A percentile compares a stretch with the other conserved stretches of the same genome.
phyloP scores from a whole-genome alignment of 2,113 vertebrate genomes.

The Elephantulus edwardii region DNA sequence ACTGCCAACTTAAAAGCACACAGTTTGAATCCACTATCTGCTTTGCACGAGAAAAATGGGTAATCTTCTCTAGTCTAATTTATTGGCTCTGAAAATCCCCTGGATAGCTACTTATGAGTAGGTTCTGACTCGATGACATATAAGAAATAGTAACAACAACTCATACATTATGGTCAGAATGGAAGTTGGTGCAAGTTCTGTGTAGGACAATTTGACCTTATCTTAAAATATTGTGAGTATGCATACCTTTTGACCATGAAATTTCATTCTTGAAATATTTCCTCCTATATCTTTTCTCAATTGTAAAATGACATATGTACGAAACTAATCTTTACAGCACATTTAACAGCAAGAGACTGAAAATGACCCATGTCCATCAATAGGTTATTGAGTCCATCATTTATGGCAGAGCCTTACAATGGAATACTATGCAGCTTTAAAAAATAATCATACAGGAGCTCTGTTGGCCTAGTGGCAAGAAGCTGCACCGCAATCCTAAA shows the following conservation, averaged over 20 bases:
- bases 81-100: too few species aligned
- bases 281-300: too few species aligned
- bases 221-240: conserved; percentile 40
- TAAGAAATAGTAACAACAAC: too few species aligned
- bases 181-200: not conserved
- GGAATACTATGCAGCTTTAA: not conserved
- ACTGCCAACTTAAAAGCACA: too few species aligned
- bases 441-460: too few species aligned
- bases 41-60: too few species aligned
- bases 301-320: not conserved
- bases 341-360: not conserved
- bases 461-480: too few species aligned
- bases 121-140: too few species aligned
- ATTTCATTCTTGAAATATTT: conserved; percentile 3
- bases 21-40: too few species aligned
- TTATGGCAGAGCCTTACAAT: not conserved
- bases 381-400: not conserved
- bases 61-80: too few species aligned
- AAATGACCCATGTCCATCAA: not conserved
- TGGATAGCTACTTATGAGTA: too few species aligned
- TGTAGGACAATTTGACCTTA: not conserved
- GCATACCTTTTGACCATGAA: not conserved
- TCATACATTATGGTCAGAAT: not conserved
- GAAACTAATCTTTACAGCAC: not conserved
- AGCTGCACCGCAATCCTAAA: too few species aligned